Conservation (phyloP, 2,888 invertebrate genomes). For the Caenorhabditis japonica region DNA sequence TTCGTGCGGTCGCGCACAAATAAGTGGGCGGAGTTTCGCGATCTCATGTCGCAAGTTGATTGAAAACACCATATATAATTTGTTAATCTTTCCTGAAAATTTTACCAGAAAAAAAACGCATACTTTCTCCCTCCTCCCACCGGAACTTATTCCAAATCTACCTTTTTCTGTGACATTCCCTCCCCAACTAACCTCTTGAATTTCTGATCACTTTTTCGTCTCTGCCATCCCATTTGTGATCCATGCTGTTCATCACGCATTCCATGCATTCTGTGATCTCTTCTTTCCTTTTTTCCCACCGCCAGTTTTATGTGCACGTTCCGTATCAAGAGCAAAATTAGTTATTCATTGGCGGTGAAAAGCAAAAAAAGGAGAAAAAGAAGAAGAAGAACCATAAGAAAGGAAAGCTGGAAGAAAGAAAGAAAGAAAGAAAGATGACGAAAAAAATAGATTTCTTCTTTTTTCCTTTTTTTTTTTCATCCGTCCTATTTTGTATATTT, state of each 20-base stretch:
- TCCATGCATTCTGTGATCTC: slow-evolving; percentile 50
- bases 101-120: too few species aligned
- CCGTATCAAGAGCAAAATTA: slow-evolving; percentile 46
- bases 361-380: slow-evolving; percentile 26
- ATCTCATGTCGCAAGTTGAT: too few species aligned
- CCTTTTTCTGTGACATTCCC: too few species aligned
- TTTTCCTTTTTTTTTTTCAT: background rate
- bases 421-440: slow-evolving; percentile 10
- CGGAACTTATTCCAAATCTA: too few species aligned
- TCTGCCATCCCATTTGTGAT: slow-evolving; percentile 16
- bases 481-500: background rate
- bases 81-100: too few species aligned
- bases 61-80: too few species aligned
- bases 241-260: slow-evolving; percentile 34
- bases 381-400: slow-evolving; percentile 20
- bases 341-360: slow-evolving; percentile 42
- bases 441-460: slow-evolving; percentile 13
- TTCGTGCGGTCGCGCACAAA: too few species aligned
- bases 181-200: slow-evolving; percentile 11
- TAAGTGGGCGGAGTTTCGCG: too few species aligned
- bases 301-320: slow-evolving; percentile 41
- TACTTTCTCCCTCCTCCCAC: too few species aligned
- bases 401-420: too few species aligned
- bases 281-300: slow-evolving; percentile 2
- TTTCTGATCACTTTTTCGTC: slow-evolving; percentile 14